Evolutionary conservation across 2,113 vertebrate species (phyloP), one percentile per base, ranked within the genome.

Genomic region (Pseudois nayaur): DNA sequence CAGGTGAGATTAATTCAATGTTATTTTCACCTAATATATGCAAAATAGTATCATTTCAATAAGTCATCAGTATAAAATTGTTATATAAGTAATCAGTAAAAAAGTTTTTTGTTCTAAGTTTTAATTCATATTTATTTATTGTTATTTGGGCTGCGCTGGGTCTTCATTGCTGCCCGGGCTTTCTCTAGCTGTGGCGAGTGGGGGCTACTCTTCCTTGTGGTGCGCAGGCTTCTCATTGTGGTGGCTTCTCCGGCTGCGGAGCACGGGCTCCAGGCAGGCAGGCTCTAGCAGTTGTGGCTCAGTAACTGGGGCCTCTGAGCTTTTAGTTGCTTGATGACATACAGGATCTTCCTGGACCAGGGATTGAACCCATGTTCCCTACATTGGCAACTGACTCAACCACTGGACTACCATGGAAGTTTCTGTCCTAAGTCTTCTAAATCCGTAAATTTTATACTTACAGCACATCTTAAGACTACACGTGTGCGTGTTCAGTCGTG

Each of bases 11-110:
- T 94, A 96, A 36, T 89, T 91, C 13, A 62, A 33, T 45, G 48
- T 74, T 89, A 19, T 84, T 97, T 94, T 59, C 97, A 67, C 27
- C 17, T 50, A 95, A 71, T 85, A 33, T 89, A 67, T 92, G 36
- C 13, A 92, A 92, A 87, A 88, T n/a, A 54, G 36, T 82, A 40
- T 86, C 10, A 82, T 91, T 97, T 97, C 17, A 89, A 52, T 48
- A 43, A 87, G 31, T 71, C 71, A 79, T 50, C 29, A 55, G 25
- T 64, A 45, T 79, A 74, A 90, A 93, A 78, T 76, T 93, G 84
- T 78, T 88, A 33, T 95, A 40, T 67, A 36, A 83, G 31, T 60
- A 79, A 84, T 50, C 29, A 55, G 25, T 57, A 36, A 60, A 71
- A 93, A 89, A 55, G 36, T 89, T 76, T 14, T 76, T 76, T 43